Evolutionary conservation across 1,140 invertebrate species (phyloP), one percentile per base, ranked within the genome.

Genomic region (Bacillus rossius): DNA sequence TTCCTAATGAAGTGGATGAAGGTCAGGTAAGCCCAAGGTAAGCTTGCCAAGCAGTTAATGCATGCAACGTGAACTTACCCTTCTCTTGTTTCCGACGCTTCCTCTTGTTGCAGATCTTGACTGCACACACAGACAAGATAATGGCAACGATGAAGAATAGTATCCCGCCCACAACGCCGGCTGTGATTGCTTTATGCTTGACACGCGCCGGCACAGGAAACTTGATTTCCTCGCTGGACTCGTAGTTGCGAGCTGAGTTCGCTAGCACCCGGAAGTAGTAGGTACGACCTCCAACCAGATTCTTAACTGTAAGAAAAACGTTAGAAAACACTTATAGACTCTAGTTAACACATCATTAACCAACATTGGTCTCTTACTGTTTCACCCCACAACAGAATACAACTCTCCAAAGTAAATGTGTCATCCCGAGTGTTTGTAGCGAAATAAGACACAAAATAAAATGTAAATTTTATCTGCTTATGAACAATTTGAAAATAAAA

Each of bases 121-220:
- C 93, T 65, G 92, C 91, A 81, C 93, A 96, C 69, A 96, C 89
- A 60, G 92, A 94, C 67, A 96, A 82, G 72, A 96, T 96, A 74
- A 96, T 95, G 71, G 93, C 92, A 67, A 95, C 92, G 69, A 96
- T 92, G 83, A 96, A 96, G 81, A 96, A 96, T 65, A 96, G 81
- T 68, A 97, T 91, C 61, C 93, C 93, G 64, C 93, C 94, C 52
- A 96, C 92, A 60, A 96, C 89, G 41, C 92, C 92, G 63, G 92
- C 92, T 60, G 91, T 94, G 72, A 94, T 93, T 58, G 91, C 92
- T 82, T 93, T 92, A 79, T 92, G 89, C 74, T 92, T 93, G 53
- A 93, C 89, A 62, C 90, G 80, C 53, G 89, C 87, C 61, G 91
- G 91, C 63, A 95, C 88, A 40, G 89, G 83, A 75, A 89, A 92